phyloP scores from a whole-genome alignment of 2,113 vertebrate genomes.

The Bothrops jararaca region DNA sequence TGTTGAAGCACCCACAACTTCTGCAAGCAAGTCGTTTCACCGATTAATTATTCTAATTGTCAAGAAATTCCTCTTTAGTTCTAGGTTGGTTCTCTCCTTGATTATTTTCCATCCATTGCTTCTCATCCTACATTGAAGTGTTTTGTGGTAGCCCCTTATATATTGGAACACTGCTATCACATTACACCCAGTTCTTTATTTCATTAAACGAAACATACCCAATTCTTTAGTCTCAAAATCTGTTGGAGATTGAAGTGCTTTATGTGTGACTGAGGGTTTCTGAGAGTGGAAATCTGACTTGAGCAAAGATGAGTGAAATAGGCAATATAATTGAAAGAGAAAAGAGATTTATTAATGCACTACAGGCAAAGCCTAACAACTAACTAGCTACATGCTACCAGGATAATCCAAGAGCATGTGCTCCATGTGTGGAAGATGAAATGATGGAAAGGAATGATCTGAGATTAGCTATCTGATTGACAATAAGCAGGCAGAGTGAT shows the following conservation, averaged over 20 bases:
- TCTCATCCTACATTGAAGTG: background rate
- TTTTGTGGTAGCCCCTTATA: background rate
- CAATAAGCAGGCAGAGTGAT: background rate
- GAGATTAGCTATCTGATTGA: background rate
- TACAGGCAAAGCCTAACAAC: background rate
- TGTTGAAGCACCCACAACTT: too few species aligned
- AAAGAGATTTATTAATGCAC: background rate
- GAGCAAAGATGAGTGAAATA: background rate
- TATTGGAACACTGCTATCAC: background rate
- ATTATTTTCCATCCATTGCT: background rate
- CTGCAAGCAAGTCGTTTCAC: too few species aligned
- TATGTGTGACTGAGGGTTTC: background rate
- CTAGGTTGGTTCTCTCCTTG: background rate
- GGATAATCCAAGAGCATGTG: background rate
- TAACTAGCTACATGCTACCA: background rate
- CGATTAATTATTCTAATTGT: background rate
- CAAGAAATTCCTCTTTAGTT: background rate
- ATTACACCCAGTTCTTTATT: background rate
- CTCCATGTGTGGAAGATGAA: background rate
- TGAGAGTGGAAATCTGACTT: background rate
- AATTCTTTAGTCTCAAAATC: background rate
- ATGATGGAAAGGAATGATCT: background rate
- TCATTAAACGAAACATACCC: background rate
- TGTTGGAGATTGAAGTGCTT: background rate
- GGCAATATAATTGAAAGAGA: background rate